Evolutionary conservation across 2,888 invertebrate genomes (phyloP).

Genomic region (Torymus tubicola): DNA sequence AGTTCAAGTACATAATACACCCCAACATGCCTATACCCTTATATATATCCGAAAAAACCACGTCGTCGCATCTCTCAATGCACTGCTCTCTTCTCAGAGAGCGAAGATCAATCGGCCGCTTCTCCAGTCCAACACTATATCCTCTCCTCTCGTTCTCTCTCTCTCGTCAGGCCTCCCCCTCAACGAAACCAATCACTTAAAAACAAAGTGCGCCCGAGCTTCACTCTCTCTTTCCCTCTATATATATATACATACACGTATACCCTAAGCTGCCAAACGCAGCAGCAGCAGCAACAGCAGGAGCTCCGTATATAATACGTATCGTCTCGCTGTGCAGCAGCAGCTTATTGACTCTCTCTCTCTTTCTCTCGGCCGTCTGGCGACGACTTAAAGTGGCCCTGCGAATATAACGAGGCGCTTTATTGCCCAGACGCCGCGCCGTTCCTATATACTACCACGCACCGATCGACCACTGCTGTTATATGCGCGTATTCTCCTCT

Average conservation of each 20-base stretch:
- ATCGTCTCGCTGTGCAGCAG: conserved; percentile 30
- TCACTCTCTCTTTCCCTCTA: too few relatives aligned
- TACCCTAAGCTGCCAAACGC: conserved; percentile 4
- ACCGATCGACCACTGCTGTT: conserved; percentile 1
- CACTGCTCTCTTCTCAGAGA: too few relatives aligned
- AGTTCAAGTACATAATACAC: too few relatives aligned
- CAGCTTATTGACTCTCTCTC: not conserved
- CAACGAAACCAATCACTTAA: conserved; percentile 28
- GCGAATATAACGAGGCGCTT: conserved; percentile 45
- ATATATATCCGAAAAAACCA: too few relatives aligned
- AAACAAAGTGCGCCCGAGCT: conserved; percentile 25
- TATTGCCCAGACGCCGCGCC: conserved; percentile 4
- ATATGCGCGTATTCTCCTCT: too few relatives aligned
- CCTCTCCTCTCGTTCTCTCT: not conserved
- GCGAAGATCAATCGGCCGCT: too few relatives aligned
- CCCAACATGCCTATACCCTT: too few relatives aligned
- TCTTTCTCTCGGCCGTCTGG: not conserved
- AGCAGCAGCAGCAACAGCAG: conserved; percentile 5
- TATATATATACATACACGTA: too few relatives aligned
- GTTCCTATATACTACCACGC: conserved; percentile 15
- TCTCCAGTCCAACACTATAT: too few relatives aligned
- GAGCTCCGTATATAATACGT: conserved; percentile 27
- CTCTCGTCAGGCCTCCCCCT: conserved; percentile 7
- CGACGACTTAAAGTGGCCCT: not conserved
- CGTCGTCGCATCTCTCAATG: too few relatives aligned